Base-by-base conservation (phyloP, 2,797 vertebrate genomes). In the Galago senegalensis region DNA sequence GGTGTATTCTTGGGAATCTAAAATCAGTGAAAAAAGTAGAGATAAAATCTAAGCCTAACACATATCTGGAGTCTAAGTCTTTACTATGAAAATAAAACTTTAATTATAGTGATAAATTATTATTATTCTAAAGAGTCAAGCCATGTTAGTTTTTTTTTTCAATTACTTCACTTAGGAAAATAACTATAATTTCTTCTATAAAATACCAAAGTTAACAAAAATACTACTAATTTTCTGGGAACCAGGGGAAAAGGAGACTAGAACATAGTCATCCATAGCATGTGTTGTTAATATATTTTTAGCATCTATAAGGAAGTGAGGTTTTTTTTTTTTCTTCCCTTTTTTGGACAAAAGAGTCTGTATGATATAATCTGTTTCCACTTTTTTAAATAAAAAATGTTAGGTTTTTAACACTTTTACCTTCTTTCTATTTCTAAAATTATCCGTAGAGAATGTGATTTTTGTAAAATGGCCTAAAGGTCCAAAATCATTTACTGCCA, bases 341-440 rank as follows among this genome's bases (percentile, higher is more conserved):
- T 96, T 79, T 90, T 94, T 94, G 88, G 87, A 95, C 96, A 98
- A 97, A 97, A 73, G 93, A 81, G 20, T 93, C 94, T 96, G 63
- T 87, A 92, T 92, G 87, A 92, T 88, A 95, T 85, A 97, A 96
- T 96, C 97, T 77, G 60, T 94, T 97, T 97, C 75, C 81, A 58
- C 70, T 93, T 97, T 96, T 95, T 97, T 97, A 43, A 84, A 95
- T 95, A 97, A 88, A 93, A 96, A 96, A 93, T 61, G 95, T 97
- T 97, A 14, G 20, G 6, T 92, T 97, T 95, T 98, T 96, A 93
- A 97, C 94, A 97, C 76, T 40, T 97, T 98, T 97, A 92, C 92
- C 93, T 98, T 98, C 93, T 97, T 97, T 97, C 85, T 96, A 63
- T 88, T 96, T 91, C 97, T 98, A 93, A 97, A 98, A 97, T 97